Percentiles rank a stretch among this genome's conserved stretches.
Evolutionary conservation across 2,797 vertebrate genomes (phyloP).

Genomic region (Sebastes diploproa): DNA sequence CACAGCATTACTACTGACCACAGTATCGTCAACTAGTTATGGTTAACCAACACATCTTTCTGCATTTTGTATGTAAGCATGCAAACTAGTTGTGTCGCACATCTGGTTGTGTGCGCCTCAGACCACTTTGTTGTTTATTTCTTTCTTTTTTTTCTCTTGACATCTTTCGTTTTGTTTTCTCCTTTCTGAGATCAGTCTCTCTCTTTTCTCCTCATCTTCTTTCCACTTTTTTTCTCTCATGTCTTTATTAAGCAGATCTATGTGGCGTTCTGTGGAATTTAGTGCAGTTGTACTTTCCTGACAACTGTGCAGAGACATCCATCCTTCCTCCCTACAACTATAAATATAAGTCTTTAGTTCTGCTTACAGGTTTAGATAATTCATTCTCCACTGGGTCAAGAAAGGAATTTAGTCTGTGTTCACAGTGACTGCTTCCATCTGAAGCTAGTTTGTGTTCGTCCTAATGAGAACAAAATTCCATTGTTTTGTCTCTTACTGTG

Average conservation of each 20-base stretch:
- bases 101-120: slow-evolving; percentile 44
- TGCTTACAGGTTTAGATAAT: slow-evolving; percentile 24
- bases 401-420: slow-evolving; percentile 38
- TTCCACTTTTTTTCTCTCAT: background rate
- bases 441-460: slow-evolving; percentile 30
- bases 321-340: background rate
- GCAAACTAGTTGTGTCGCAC: slow-evolving; percentile 36
- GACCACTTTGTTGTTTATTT: slow-evolving; percentile 32
- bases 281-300: background rate
- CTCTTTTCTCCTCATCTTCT: slow-evolving; percentile 6
- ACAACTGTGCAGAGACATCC: slow-evolving; percentile 3
- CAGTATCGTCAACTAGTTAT: slow-evolving; percentile 42
- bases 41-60: slow-evolving; percentile 45
- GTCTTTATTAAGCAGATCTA: slow-evolving; percentile 10
- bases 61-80: slow-evolving; percentile 38
- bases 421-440: slow-evolving; percentile 35
- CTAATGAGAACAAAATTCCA: slow-evolving; percentile 22
- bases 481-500: slow-evolving; percentile 37
- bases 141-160: slow-evolving; percentile 29
- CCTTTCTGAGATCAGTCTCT: slow-evolving; percentile 21
- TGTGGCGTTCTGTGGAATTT: slow-evolving; percentile 2
- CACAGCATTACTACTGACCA: slow-evolving; percentile 42
- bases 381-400: slow-evolving; percentile 38
- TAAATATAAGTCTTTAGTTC: slow-evolving; percentile 32
- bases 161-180: slow-evolving; percentile 37